Evolutionary conservation across 1,140 invertebrate species (phyloP).

Genomic region (Mya arenaria): DNA sequence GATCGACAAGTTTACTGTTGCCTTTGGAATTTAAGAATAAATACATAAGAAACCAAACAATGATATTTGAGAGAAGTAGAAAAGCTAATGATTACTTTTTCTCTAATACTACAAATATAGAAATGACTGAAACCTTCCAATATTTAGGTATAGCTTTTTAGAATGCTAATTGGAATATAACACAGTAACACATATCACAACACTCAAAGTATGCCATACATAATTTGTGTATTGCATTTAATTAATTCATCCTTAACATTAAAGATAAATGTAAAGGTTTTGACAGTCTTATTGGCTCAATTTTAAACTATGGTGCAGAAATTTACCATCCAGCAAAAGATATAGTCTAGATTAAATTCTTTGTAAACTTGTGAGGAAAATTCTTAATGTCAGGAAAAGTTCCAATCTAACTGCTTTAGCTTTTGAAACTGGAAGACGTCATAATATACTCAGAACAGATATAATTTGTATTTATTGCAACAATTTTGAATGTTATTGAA

Average conservation of each 20-base stretch:
- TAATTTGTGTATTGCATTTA: too few relatives aligned
- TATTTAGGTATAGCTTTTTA: background rate
- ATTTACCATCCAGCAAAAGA: too few relatives aligned
- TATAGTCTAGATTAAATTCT: too few relatives aligned
- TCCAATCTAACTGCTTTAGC: too few relatives aligned
- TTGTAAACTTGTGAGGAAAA: too few relatives aligned
- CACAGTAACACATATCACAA: background rate
- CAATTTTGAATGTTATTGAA: too few relatives aligned
- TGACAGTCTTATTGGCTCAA: background rate
- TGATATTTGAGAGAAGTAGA: background rate
- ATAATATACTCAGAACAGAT: too few relatives aligned
- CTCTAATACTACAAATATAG: background rate
- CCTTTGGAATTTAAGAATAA: background rate
- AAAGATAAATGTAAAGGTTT: background rate
- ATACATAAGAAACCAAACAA: background rate
- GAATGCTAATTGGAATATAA: background rate
- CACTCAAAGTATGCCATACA: too few relatives aligned
- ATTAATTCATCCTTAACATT: too few relatives aligned
- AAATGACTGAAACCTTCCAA: background rate
- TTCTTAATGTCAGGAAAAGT: too few relatives aligned
- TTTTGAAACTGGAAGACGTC: too few relatives aligned
- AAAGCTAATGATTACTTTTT: background rate
- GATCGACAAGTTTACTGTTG: background rate
- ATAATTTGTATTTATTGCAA: too few relatives aligned
- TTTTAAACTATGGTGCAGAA: background rate